A percentile compares a stretch with the other conserved stretches of the same genome.
These are phyloP conservation scores for Aplochiton taeniatus DNA, from an alignment of 2,797 vertebrate genomes.

Conservation along the genomic window DNA sequence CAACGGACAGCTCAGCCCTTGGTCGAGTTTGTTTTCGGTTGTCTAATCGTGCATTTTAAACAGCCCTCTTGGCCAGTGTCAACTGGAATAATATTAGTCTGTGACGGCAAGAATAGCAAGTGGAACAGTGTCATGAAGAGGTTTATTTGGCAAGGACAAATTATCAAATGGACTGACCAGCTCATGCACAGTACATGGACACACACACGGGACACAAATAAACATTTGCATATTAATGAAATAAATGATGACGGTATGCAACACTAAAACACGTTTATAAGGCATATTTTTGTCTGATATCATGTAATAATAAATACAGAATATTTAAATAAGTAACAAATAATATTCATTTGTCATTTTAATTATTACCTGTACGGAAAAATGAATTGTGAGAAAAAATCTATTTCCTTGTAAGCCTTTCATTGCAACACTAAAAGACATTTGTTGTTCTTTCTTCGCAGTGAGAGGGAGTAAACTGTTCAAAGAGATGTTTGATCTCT, in stretches of 20 bases:
- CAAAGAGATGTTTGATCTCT: conserved; percentile 75
- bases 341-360: too few species aligned
- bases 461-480: conserved; percentile 60
- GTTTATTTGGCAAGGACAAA: conserved; percentile 51
- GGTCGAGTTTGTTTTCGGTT: conserved; percentile 6
- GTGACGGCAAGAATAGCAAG: conserved; percentile 53
- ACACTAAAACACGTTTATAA: too few species aligned
- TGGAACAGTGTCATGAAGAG: conserved; percentile 39
- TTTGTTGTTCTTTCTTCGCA: conserved; percentile 65
- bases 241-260: too few species aligned
- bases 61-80: conserved; percentile 23
- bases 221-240: too few species aligned
- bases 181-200: conserved; percentile 21
- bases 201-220: conserved; percentile 6
- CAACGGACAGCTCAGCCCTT: too few species aligned
- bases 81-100: conserved; percentile 38
- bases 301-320: too few species aligned
- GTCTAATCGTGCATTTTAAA: conserved; percentile 26
- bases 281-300: too few species aligned
- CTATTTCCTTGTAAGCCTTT: too few species aligned
- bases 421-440: too few species aligned
- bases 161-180: conserved; percentile 44
- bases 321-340: too few species aligned
- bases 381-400: conserved; percentile 33
- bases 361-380: conserved; percentile 6